Evolutionary conservation across 2,888 invertebrate genomes (phyloP).

Genomic region (Thumatha senex): DNA sequence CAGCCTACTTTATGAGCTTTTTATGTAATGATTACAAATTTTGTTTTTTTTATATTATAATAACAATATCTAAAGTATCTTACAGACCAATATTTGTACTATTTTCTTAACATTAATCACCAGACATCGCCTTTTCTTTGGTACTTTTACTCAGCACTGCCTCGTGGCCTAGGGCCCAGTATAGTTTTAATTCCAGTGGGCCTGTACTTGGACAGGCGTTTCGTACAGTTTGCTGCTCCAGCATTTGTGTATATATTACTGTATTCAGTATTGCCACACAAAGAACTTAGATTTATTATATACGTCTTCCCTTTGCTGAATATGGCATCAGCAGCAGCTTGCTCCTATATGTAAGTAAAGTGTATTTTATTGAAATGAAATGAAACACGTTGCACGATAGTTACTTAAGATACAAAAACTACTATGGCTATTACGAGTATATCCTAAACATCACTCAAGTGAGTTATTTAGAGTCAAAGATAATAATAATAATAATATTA

Average conservation of each 20-base stretch:
- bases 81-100: neutral
- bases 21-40: too few relatives aligned
- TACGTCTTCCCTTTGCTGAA: constrained; percentile 98
- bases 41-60: too few relatives aligned
- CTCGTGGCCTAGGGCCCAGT: constrained; percentile 94
- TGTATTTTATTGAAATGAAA: neutral
- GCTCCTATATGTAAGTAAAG: constrained; percentile 92
- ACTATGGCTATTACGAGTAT: neutral
- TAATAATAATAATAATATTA: too few relatives aligned
- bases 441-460: too few relatives aligned
- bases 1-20: too few relatives aligned
- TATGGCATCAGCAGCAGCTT: constrained; percentile 93
- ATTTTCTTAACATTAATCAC: constrained; percentile 30
- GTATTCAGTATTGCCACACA: constrained; percentile 98
- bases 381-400: too few relatives aligned
- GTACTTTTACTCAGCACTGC: constrained; percentile 99
- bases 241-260: constrained; percentile 91
- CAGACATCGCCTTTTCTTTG: constrained; percentile 97
- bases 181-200: constrained; percentile 91
- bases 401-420: too few relatives aligned
- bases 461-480: too few relatives aligned
- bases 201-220: constrained; percentile 87
- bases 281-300: constrained; percentile 98
- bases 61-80: too few relatives aligned
- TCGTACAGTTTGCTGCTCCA: constrained; percentile 87